Evolutionary conservation across 2,888 invertebrate genomes (phyloP).

Genomic region (Athetis lepigone): DNA sequence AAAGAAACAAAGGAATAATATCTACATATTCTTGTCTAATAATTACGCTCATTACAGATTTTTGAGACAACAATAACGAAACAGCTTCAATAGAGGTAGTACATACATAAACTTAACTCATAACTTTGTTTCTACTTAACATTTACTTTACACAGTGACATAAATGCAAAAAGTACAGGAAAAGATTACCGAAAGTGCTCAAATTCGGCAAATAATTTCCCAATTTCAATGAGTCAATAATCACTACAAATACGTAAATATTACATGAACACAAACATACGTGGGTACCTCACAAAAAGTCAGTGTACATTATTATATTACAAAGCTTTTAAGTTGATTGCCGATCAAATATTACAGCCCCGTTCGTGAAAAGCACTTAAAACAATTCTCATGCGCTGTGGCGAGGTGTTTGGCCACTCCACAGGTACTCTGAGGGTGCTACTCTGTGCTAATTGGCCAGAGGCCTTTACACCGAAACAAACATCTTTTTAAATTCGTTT

Average conservation of each 20-base stretch:
- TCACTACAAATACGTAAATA: conserved; percentile 44
- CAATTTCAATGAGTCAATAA: conserved; percentile 37
- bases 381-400: conserved; percentile 68
- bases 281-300: conserved; percentile 46
- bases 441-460: conserved; percentile 78
- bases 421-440: conserved; percentile 47
- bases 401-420: conserved; percentile 47
- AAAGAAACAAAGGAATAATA: too few relatives aligned
- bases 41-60: background rate
- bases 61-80: background rate
- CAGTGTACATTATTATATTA: conserved; percentile 59
- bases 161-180: background rate
- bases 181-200: background rate
- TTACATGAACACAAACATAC: conserved; percentile 35
- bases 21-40: background rate
- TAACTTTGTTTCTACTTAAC: background rate
- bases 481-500: conserved; percentile 79
- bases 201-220: conserved; percentile 20
- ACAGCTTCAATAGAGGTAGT: too few relatives aligned
- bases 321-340: conserved; percentile 68
- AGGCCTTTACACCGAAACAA: conserved; percentile 61
- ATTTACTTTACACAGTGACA: background rate
- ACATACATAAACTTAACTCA: background rate
- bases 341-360: conserved; percentile 71
- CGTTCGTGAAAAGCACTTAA: conserved; percentile 74